Base-by-base conservation (phyloP, 2,888 invertebrate genomes). In the Pseudococcus longispinus region DNA sequence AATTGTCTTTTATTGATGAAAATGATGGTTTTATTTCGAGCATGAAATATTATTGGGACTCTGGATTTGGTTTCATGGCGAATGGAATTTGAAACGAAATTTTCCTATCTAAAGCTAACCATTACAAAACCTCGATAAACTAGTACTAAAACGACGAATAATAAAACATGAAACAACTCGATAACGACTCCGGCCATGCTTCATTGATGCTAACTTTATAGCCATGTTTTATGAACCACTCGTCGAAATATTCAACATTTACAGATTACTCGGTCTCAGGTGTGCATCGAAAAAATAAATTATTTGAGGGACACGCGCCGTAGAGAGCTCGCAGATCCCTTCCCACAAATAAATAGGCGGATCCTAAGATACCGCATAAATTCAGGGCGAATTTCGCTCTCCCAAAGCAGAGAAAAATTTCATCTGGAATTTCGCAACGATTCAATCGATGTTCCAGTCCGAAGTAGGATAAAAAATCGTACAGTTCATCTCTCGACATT, bases 241-340 rank as follows among this genome's bases (percentile, higher is more conserved):
- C 74, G 20, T 74, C 74, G 29, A 32, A 32, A 32, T 74, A 74
- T 74, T 74, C 74, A 42, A 80, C 74, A 26, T 74, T 74, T 74
- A 80, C 77, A 42, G 77, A 42, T 80, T 20, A 80, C 13, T 80
- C 37, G 77, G 77, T 80, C 37, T 42, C 77, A 80, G 77, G 77
- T 80, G 77, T 29, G 13, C 29, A 13, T 6, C 9, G 74, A 20
- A 42, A 80, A 80, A 80, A 80, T 80, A 80, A 80, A 42, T 80
- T 80, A 80, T 80, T 42, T 4, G n/a, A 42, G 20, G 20, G 29
- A 42, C 77, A 80, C 4, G 77, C 77, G 42, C 77, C 42, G 77
- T 70, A 80, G 74, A 13, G 32, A 80, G 20, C 4, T 18, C 77
- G 77, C 42, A 2, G 3, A 80, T 42, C 77, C 77, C 77, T 42